phyloP scores from a whole-genome alignment of 1,140 invertebrate genomes.

The Drosophila takahashii region DNA sequence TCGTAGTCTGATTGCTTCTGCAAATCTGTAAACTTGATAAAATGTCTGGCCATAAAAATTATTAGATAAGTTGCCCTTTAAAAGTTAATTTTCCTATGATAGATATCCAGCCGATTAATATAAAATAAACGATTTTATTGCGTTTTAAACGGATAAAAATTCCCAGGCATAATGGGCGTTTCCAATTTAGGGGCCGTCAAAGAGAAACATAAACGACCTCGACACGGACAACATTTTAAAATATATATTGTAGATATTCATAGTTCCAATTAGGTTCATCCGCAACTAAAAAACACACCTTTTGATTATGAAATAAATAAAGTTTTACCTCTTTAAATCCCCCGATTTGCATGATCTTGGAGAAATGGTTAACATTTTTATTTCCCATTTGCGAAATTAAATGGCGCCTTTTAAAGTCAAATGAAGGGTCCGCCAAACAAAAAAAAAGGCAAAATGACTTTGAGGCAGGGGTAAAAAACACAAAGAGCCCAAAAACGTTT shows the following conservation, averaged over 20 bases:
- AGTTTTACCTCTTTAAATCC: not conserved
- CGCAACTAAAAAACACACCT: not conserved
- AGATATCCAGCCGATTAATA: slow-evolving; percentile 3
- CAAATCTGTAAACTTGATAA: slow-evolving; percentile 6
- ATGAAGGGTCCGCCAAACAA: slow-evolving; percentile 46
- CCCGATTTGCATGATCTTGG: slow-evolving; percentile 1
- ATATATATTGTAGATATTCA: not conserved
- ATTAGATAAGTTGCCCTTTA: not conserved
- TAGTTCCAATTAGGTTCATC: slow-evolving; percentile 2
- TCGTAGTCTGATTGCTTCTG: slow-evolving; percentile 1
- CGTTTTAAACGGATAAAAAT: not conserved
- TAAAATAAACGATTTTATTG: slow-evolving; percentile 3
- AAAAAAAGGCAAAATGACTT: slow-evolving; percentile 14
- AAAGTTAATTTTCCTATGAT: not conserved
- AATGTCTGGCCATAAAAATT: not conserved
- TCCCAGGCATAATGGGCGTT: slow-evolving; percentile 14
- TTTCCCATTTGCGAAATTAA: slow-evolving; percentile 50
- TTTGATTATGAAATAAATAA: not conserved
- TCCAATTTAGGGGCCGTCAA: slow-evolving; percentile 3
- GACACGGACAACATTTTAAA: slow-evolving; percentile 4
- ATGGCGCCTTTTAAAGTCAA: slow-evolving; percentile 58
- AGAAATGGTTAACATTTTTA: slow-evolving; percentile 36
- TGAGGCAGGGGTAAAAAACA: slow-evolving; percentile 3
- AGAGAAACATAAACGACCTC: slow-evolving; percentile 21
- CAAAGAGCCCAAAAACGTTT: slow-evolving; percentile 53